Conservation (phyloP, 2,797 vertebrate species). For the Microctenopoma stevenorrisi region DNA sequence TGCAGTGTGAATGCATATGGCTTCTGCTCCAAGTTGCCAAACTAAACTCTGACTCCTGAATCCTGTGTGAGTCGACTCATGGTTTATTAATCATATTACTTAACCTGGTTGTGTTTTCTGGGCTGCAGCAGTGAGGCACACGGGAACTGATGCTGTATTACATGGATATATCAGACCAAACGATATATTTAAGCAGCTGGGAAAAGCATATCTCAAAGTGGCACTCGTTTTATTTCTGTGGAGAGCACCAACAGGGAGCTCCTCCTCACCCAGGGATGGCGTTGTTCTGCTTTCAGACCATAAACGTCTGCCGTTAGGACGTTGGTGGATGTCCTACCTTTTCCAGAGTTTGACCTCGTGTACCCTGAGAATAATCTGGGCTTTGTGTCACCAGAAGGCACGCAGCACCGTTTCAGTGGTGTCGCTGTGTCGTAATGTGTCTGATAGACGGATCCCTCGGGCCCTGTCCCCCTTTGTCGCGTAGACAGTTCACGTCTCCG, state of each 20-base stretch:
- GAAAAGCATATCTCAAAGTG: not conserved
- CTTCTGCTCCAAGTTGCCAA: conserved; percentile 41
- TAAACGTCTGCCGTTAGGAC: conserved; percentile 25
- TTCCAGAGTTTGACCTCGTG: conserved; percentile 44
- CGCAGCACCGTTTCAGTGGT: not conserved
- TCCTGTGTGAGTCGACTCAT: conserved; percentile 13
- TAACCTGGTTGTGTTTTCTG: conserved; percentile 45
- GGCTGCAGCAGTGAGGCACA: conserved; percentile 6
- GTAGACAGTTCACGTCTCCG: conserved; percentile 46
- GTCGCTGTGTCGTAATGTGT: conserved; percentile 2
- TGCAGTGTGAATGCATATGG: conserved; percentile 26
- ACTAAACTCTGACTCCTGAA: conserved; percentile 52
- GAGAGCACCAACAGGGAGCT: not conserved
- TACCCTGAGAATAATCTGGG: conserved; percentile 19
- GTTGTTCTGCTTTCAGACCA: conserved; percentile 19
- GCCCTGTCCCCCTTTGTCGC: conserved; percentile 33
- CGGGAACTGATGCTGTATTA: conserved; percentile 45
- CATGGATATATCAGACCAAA: not conserved
- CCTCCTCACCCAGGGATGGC: conserved; percentile 60
- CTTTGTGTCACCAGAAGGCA: conserved; percentile 39
- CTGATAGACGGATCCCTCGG: conserved; percentile 16
- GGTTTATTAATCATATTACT: conserved; percentile 58
- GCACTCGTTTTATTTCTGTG: conserved; percentile 19
- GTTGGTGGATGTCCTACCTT: conserved; percentile 52
- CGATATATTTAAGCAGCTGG: conserved; percentile 9